Base-by-base conservation (phyloP, 2,113 vertebrate species). In the Piaya cayana region DNA sequence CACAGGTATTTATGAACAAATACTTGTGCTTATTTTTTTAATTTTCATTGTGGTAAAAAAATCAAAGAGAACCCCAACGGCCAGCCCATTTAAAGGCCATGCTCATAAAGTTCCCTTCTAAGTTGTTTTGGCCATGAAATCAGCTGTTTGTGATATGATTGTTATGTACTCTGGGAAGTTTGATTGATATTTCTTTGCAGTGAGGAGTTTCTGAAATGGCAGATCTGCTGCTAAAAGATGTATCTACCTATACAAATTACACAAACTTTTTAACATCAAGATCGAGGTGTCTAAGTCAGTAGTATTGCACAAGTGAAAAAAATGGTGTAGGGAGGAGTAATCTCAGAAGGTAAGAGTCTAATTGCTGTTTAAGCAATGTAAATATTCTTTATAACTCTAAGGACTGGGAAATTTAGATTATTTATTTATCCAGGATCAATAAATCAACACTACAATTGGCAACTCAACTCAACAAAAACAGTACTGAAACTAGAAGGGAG, bases 51-150 rank as follows among this genome's bases (percentile, higher is more conserved):
- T 15, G 10, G 60, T 79, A 86, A 71, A 87, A 75, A 49, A 39
- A 39, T 30, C 4, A 1, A 1, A 15, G 11, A 69, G 53, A 86
- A 74, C 0, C 6, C 14, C 7, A 0, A 1, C 18, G 32, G 47
- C 26, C 59, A 86, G n/a, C 15, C 32, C 27, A 8, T 32, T 53
- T 32, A 25, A 75, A n/a, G 43, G 8, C 16, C 5, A 22, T 0
- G 2, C 13, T n/a, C 18, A 32, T 26, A 29, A 52, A 77, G 26
- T 15, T 81, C 13, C 23, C 21, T 18, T 71, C 39, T 30, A 62
- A 49, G 22, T 1, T 58, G 59, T 21, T 23, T 58, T 52, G 43
- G 60, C 53, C 23, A 39, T 3, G 1, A 47, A 90, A 63, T 63
- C 20, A 59, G 25, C 39, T 59, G 16, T 37, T 69, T 76, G 30